Evolutionary conservation across 2,888 invertebrate genomes (phyloP), one percentile per base, ranked within the genome.

Genomic region (Bruchidius siliquastri): DNA sequence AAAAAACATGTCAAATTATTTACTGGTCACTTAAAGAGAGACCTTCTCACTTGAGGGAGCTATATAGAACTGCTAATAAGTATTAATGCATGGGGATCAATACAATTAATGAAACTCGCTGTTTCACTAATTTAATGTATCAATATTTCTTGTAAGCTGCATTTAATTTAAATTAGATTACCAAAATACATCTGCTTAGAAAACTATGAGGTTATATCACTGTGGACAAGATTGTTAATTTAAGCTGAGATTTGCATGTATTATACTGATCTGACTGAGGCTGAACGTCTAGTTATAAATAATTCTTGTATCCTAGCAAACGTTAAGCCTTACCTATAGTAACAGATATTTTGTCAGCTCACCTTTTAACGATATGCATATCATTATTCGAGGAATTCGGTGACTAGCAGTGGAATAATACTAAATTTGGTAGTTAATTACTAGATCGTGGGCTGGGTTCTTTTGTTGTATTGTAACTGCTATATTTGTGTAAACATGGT

Each of bases 321-420:
- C 49, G 1, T 49, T 49, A 13, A 49, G 49, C 13, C 10, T 49
- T 49, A 26, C 3, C 26, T 26, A 49, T 49, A 49, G 49, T 49
- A 4, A 49, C 18, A 13, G 49, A 49, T 8, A 21, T 21, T 68
- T 68, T n/a, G 21, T 68, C 68, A 21, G 3, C 21, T 68, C 3
- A 30, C 83, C 8, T 30, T 30, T 30, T 30, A n/a, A n/a, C n/a
- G n/a, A n/a, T n/a, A n/a, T 30, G 30, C 8, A 30, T 30, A 30
- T 30, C 8, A 30, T 30, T 30, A 30, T 30, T 30, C 30, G 3
- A 3, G 8, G 30, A 30, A 30, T 30, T 30, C 8, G 30, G 8
- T 6, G 3, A 8, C 8, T 30, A 30, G 30, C 3, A 30, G 30
- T 30, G 30, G 10, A 13, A 49, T 13, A 49, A 49, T 8, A 49